Percentiles rank a stretch among this genome's conserved stretches.
Conservation (phyloP, 2,888 invertebrate genomes). For the Ennomos erosarius region DNA sequence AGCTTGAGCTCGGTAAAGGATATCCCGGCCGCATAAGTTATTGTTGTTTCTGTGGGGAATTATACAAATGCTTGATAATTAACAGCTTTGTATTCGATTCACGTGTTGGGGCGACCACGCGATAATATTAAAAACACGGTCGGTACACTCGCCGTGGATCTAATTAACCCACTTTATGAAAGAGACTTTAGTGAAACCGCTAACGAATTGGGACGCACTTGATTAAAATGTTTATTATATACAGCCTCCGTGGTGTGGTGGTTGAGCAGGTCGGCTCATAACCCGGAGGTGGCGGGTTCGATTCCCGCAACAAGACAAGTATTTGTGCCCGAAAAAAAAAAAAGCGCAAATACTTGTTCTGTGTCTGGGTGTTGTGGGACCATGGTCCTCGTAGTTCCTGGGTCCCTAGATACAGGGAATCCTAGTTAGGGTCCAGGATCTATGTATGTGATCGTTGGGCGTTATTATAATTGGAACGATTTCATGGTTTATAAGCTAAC, state of each 20-base stretch:
- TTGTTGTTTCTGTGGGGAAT: slow-evolving; percentile 32
- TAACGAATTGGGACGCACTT: slow-evolving; percentile 25
- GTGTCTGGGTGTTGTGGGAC: no score
- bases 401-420: no score
- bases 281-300: no score
- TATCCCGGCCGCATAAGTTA: slow-evolving; percentile 32
- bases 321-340: no score
- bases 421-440: no score
- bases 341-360: no score
- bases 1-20: slow-evolving; percentile 36
- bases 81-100: slow-evolving; percentile 33
- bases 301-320: no score
- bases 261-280: no score
- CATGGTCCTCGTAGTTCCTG: no score
- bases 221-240: slow-evolving; percentile 24
- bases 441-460: no score
- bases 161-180: slow-evolving; percentile 35
- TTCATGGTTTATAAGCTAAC: not conserved
- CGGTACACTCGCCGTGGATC: slow-evolving; percentile 27
- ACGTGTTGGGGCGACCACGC: slow-evolving; percentile 28
- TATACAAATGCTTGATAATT: slow-evolving; percentile 34
- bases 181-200: slow-evolving; percentile 30
- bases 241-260: no score
- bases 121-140: slow-evolving; percentile 32
- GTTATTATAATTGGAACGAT: slow-evolving; percentile 3